Evolutionary conservation across 2,113 vertebrate species (phyloP), one percentile per base, ranked within the genome.

Genomic region (Colius striatus): DNA sequence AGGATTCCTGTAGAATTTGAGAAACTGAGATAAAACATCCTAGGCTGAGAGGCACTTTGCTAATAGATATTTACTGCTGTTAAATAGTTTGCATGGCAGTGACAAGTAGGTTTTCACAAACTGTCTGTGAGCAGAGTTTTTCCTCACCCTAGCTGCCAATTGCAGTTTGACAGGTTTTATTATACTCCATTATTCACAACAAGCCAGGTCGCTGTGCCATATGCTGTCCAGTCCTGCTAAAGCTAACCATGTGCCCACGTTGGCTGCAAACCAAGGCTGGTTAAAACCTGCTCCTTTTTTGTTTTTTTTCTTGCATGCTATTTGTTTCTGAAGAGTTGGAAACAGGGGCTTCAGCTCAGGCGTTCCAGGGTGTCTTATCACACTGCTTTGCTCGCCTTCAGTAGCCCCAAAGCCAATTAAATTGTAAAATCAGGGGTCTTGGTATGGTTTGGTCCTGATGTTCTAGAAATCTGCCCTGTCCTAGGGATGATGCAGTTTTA

Each of bases 161-260:
- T 96, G 90, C 93, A 68, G 85, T 95, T 96, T 97, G 95, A 97
- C 95, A 96, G 92, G 83, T 96, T 96, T 96, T 94, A 94, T 97
- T 95, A 92, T 92, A 96, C 93, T 90, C 90, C 90, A 95, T 96
- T 97, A 96, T 95, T 95, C 94, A 96, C 90, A 88, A 95, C 90
- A 95, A 96, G 93, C 80, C 96, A 95, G 95, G 95, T 97, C 93
- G 76, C 88, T 88, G 88, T 92, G 95, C 95, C 96, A 95, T 97
- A 96, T 97, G 96, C 88, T 96, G 94, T 89, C 94, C 96, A 87
- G 96, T 89, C 86, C 86, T 84, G 76, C 94, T 91, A 90, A 94
- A 97, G 95, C 92, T 93, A 95, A 96, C 83, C 93, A 96, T 94
- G 93, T 96, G 94, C 83, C 94, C 73, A 50, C 47, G 53, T 90